Evolutionary conservation across 2,797 vertebrate species (phyloP), one percentile per base, ranked within the genome.

Genomic region (Distichodus sexfasciatus): DNA sequence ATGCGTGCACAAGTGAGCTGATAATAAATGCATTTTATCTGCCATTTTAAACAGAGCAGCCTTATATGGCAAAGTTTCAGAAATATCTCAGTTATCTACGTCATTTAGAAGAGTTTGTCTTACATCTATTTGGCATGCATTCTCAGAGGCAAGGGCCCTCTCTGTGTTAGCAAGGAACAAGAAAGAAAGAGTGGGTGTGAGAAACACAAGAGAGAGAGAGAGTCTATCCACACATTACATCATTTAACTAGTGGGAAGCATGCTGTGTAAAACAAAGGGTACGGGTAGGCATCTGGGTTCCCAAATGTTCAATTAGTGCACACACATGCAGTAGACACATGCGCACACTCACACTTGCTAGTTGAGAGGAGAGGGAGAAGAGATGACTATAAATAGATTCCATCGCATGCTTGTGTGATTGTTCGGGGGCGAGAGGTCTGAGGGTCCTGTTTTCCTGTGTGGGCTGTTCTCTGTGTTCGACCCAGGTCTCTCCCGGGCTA

Each of bases 371-470:
- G 67, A 35, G 61, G 46, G 63, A 65, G 69, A 31, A 58, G 61
- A 55, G 54, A n/a, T 58, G 76, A 58, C 87, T 90, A 90, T 81
- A 88, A 88, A 90, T 91, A 90, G 86, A 54, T 72, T 59, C 69
- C 61, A 79, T 82, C 79, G 75, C 86, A 89, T 90, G 83, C 78
- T 88, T 88, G 77, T 83, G 85, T 86, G 86, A 89, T 90, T 88
- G 81, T 87, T 85, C 84, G 82, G 83, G 81, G 80, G 81, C n/a
- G 82, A 84, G 81, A 60, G 74, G 44, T 73, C 80, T 87, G 29
- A 65, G 69, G 71, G 80, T 86, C 82, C 76, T 85, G 74, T 83
- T 86, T 81, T 71, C 48, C 58, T 58, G 66, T 77, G 48, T 59
- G 58, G 58, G 38, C 71, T 64, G 38, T 72, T 71, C 47, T 66